These are phyloP conservation scores for Congeria kusceri DNA, from an alignment of 2,888 invertebrate genomes.

Conservation along the genomic window DNA sequence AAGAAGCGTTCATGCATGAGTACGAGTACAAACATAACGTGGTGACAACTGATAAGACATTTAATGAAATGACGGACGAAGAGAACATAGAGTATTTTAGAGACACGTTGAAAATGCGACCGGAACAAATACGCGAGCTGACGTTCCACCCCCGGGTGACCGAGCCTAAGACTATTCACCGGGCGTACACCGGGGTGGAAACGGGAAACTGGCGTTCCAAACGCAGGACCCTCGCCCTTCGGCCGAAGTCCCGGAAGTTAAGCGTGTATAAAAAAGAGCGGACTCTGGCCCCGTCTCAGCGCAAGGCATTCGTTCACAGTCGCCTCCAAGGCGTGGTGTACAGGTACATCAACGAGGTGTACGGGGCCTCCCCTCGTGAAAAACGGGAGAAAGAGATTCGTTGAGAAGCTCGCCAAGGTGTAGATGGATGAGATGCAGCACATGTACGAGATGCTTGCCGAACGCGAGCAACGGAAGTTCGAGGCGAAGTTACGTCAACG, in stretches of 20 bases:
- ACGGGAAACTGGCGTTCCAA: constrained; percentile 45
- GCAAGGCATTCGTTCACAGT: constrained; percentile 67
- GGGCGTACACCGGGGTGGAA: constrained; percentile 64
- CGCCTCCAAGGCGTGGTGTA: constrained; percentile 69
- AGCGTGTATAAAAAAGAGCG: constrained; percentile 33
- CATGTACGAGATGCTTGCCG: constrained; percentile 57
- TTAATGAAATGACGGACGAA: constrained; percentile 56
- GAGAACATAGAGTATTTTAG: constrained; percentile 55
- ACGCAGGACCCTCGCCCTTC: constrained; percentile 35
- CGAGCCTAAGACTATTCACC: constrained; percentile 61
- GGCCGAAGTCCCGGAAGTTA: constrained; percentile 27
- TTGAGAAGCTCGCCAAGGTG: constrained; percentile 69
- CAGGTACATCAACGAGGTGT: constrained; percentile 72
- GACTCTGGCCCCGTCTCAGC: constrained; percentile 36
- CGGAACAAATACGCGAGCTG: constrained; percentile 60
- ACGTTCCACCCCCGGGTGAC: constrained; percentile 66
- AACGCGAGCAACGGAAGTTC: constrained; percentile 57
- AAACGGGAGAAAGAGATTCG: constrained; percentile 70
- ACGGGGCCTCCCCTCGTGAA: constrained; percentile 60
- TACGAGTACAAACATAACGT: constrained; percentile 47
- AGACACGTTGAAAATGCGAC: constrained; percentile 41
- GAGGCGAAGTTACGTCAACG: constrained; percentile 58
- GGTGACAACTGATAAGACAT: constrained; percentile 32
- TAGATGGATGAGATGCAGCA: constrained; percentile 66
- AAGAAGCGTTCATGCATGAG: constrained; percentile 42